Percentiles rank a stretch among this genome's conserved stretches.
These are phyloP conservation scores for Hirundo rustica DNA, from an alignment of 2,797 vertebrate genomes.

Conservation along the genomic window DNA sequence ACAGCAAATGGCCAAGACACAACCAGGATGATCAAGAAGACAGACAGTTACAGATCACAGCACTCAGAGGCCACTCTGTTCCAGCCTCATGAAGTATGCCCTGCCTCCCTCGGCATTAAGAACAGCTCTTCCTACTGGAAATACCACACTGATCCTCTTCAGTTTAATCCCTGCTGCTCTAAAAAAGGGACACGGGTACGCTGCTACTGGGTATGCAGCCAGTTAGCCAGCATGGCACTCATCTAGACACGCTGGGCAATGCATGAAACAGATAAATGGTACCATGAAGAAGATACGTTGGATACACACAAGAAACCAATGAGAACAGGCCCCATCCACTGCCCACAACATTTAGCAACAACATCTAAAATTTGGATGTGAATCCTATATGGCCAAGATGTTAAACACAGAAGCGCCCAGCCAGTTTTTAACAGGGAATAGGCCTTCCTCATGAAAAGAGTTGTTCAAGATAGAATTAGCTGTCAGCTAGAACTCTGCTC, in stretches of 20 bases:
- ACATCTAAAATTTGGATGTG: not conserved
- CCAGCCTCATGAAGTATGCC: not conserved
- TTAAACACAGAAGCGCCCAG: not conserved
- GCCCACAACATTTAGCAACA: not conserved
- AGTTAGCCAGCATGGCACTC: not conserved
- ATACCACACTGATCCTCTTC: slow-evolving; percentile 37
- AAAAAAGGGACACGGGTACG: not conserved
- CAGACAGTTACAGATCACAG: not conserved
- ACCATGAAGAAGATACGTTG: not conserved
- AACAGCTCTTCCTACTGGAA: slow-evolving; percentile 18
- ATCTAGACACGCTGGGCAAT: not conserved
- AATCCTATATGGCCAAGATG: not conserved
- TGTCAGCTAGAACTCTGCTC: not conserved
- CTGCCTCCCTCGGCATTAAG: not conserved
- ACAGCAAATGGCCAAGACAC: not conserved
- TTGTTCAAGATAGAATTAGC: not conserved
- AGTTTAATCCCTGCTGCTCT: slow-evolving; percentile 6
- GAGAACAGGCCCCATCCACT: not conserved
- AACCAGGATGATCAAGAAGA: not conserved
- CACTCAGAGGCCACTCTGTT: fast-evolving
- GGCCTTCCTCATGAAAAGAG: not conserved
- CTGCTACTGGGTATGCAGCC: not conserved
- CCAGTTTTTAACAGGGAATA: not conserved
- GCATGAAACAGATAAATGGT: not conserved
- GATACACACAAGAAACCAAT: not conserved